Evolutionary conservation across 2,797 vertebrate species (phyloP).

Genomic region (Antennarius maculatus): DNA sequence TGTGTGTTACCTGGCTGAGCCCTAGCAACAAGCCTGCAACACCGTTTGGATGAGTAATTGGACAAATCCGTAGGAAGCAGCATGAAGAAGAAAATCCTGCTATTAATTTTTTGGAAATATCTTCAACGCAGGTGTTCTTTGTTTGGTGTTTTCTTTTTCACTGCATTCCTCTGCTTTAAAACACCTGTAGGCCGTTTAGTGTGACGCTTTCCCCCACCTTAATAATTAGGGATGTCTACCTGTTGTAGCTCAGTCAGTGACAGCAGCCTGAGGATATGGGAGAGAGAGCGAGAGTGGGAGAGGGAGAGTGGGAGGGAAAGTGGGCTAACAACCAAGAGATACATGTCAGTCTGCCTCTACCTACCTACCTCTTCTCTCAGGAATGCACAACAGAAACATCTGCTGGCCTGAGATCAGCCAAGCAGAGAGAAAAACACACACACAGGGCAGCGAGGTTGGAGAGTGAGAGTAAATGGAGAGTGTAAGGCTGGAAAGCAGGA

Average conservation of each 20-base stretch:
- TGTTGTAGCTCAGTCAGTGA: slow-evolving; percentile 64
- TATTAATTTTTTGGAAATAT: slow-evolving; percentile 34
- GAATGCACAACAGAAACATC: slow-evolving; percentile 57
- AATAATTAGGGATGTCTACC: slow-evolving; percentile 68
- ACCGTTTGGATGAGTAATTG: slow-evolving; percentile 56
- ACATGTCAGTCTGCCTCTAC: slow-evolving; percentile 48
- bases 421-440: slow-evolving; percentile 13
- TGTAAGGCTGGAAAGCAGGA: slow-evolving; percentile 44
- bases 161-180: slow-evolving; percentile 34
- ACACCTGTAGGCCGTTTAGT: slow-evolving; percentile 59
- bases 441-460: not conserved
- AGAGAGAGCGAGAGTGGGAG: slow-evolving; percentile 16
- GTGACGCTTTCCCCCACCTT: slow-evolving; percentile 42
- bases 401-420: slow-evolving; percentile 42
- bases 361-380: slow-evolving; percentile 22
- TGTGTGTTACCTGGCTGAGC: slow-evolving; percentile 61
- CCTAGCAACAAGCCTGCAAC: slow-evolving; percentile 65
- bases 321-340: slow-evolving; percentile 24
- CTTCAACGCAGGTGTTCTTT: slow-evolving; percentile 9
- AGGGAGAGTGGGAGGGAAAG: slow-evolving; percentile 41
- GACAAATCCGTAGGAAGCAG: slow-evolving; percentile 46
- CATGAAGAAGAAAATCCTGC: slow-evolving; percentile 31
- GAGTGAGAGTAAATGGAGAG: slow-evolving; percentile 31
- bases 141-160: slow-evolving; percentile 6
- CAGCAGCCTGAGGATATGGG: slow-evolving; percentile 59